Evolutionary conservation across 1,140 invertebrate species (phyloP).

Genomic region (Cheumatopsyche charites): DNA sequence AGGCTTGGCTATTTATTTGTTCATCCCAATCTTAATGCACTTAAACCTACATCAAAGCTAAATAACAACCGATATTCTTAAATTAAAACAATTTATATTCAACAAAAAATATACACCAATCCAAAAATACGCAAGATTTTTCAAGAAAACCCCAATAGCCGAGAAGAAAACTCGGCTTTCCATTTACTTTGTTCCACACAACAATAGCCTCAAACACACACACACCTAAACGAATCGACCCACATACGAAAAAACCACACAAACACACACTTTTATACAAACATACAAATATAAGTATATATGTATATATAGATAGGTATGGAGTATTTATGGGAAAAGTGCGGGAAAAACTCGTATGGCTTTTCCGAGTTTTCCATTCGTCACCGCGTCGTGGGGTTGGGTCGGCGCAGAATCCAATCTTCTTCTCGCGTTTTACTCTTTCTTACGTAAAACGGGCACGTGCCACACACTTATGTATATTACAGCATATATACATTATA

Average conservation of each 20-base stretch:
- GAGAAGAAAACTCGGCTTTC: no score
- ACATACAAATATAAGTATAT: neutral
- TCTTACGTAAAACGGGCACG: slow-evolving; percentile 31
- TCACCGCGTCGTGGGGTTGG: slow-evolving; percentile 15
- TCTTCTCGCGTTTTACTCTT: slow-evolving; percentile 46
- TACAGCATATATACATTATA: slow-evolving; percentile 10
- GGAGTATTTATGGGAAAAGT: slow-evolving; percentile 1
- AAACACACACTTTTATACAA: neutral
- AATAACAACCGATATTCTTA: no score
- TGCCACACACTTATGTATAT: slow-evolving; percentile 18
- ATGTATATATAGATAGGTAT: neutral
- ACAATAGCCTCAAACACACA: no score
- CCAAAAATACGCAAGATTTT: neutral
- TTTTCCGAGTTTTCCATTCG: slow-evolving; percentile 46
- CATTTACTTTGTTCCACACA: no score
- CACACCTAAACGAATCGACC: no score
- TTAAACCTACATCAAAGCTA: no score
- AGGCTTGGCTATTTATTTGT: no score
- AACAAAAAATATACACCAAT: no score
- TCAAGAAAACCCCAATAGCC: neutral
- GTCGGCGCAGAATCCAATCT: slow-evolving; percentile 47
- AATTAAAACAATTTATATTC: no score
- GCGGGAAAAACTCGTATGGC: slow-evolving; percentile 37
- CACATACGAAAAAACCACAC: no score
- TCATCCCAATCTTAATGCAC: no score